Evolutionary conservation across 1,140 invertebrate species (phyloP), one percentile per base, ranked within the genome.

Genomic region (Drosophila burlai): DNA sequence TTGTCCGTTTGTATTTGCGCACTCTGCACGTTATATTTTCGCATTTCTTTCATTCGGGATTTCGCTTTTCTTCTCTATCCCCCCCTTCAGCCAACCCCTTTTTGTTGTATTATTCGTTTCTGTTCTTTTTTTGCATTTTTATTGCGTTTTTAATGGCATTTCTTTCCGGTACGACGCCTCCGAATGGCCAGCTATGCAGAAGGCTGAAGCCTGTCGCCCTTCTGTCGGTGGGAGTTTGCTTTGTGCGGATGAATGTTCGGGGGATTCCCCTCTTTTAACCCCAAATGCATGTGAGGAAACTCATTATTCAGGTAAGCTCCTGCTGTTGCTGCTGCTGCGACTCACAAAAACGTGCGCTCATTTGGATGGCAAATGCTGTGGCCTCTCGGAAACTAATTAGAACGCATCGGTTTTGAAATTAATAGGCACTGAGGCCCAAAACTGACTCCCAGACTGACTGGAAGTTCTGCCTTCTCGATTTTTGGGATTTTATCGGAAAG

Each of bases 91-190:
- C 38, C 18, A 16, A 36, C 26, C 47, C 52, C 71, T 73, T 65
- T 65, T 43, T 79, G 62, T 72, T 82, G 62, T 64, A 34, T 64
- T 74, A 82, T 78, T 78, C 82, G 84, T 61, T 74, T 82, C 50
- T 18, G 29, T 74, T 82, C 77, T 87, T 87, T 87, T 86, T 83
- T 78, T 87, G 83, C 74, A 82, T 83, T 83, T 83, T 83, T 87
- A 87, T 87, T 87, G 80, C 83, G 83, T 89, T 89, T 87, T 87
- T 87, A 87, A 87, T 87, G 83, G 83, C 83, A 89, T 87, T 87
- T 83, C 83, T 87, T 87, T 87, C 80, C 83, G 83, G 80, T 87
- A 83, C 84, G 62, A 87, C 83, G 83, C 83, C 84, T 87, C 54
- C 80, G 83, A 87, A 87, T 87, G 69, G 80, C 76, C 80, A 83